Conservation (phyloP, 2,797 vertebrate genomes). For the Triplophysa bombifrons region DNA sequence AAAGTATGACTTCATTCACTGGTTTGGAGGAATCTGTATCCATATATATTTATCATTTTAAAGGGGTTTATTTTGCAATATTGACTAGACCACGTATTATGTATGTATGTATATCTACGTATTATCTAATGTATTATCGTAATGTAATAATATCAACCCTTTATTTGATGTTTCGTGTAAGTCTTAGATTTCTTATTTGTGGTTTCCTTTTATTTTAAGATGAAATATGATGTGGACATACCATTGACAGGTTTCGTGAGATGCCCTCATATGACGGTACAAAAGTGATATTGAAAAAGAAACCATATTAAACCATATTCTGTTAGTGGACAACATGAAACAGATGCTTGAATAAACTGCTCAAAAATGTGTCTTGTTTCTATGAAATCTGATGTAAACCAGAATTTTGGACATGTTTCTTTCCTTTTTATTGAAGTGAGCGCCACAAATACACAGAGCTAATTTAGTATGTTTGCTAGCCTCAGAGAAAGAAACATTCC, state of each 20-base stretch:
- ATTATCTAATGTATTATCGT: too few relatives aligned
- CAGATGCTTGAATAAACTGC: conserved; percentile 35
- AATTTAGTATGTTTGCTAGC: conserved; percentile 24
- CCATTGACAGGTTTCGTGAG: conserved; percentile 19
- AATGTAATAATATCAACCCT: too few relatives aligned
- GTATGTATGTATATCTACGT: too few relatives aligned
- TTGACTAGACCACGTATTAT: too few relatives aligned
- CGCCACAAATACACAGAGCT: conserved; percentile 37
- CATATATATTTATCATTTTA: neutral
- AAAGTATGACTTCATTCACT: neutral
- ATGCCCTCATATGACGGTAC: conserved; percentile 6
- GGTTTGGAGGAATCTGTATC: neutral
- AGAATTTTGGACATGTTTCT: conserved; percentile 23
- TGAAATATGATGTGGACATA: conserved; percentile 1
- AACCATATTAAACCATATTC: conserved; percentile 27
- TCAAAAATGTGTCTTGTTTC: conserved; percentile 27
- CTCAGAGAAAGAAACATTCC: conserved; percentile 23
- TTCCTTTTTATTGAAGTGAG: conserved; percentile 31
- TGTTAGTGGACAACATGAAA: conserved; percentile 37
- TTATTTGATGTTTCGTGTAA: too few relatives aligned
- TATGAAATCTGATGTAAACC: conserved; percentile 39
- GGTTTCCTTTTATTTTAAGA: conserved; percentile 1
- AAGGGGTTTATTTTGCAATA: too few relatives aligned
- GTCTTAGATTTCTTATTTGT: neutral
- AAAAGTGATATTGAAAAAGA: conserved; percentile 4